Evolutionary conservation across 2,113 vertebrate species (phyloP).

Genomic region (Seriola dumerili): DNA sequence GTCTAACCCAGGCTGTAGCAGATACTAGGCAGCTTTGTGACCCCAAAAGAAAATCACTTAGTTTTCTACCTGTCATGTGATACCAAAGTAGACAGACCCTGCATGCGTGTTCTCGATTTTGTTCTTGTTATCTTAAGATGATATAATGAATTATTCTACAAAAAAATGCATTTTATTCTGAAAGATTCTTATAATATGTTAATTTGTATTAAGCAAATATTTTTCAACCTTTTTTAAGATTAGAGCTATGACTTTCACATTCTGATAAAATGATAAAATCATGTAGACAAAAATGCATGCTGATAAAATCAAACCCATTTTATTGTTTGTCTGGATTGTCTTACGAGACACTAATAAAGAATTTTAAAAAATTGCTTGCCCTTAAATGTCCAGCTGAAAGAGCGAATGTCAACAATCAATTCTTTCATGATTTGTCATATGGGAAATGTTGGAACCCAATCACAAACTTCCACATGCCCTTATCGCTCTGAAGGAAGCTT

Average conservation of each 20-base stretch:
- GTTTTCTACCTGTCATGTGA: neutral
- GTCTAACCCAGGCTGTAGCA: too few relatives aligned
- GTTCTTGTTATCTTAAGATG: neutral
- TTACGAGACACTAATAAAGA: neutral
- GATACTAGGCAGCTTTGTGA: neutral
- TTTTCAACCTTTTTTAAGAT: neutral
- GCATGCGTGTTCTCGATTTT: neutral
- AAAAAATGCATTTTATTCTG: neutral
- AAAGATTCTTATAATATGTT: too few relatives aligned
- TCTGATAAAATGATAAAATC: too few relatives aligned
- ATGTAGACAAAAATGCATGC: too few relatives aligned
- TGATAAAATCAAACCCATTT: neutral
- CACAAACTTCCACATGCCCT: constrained; percentile 56
- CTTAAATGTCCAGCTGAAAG: neutral
- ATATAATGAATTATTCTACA: neutral
- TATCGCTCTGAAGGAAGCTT: constrained; percentile 25
- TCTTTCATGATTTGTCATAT: neutral
- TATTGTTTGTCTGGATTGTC: neutral
- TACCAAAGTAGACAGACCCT: neutral
- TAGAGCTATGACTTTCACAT: neutral
- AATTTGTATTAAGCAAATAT: too few relatives aligned
- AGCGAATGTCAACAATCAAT: constrained; percentile 1
- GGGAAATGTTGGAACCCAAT: neutral
- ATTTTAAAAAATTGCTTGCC: neutral
- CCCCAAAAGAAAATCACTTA: too few relatives aligned